These are phyloP conservation scores for Chionodraco myersi DNA, from an alignment of 2,113 vertebrate genomes.

Conservation along the genomic window DNA sequence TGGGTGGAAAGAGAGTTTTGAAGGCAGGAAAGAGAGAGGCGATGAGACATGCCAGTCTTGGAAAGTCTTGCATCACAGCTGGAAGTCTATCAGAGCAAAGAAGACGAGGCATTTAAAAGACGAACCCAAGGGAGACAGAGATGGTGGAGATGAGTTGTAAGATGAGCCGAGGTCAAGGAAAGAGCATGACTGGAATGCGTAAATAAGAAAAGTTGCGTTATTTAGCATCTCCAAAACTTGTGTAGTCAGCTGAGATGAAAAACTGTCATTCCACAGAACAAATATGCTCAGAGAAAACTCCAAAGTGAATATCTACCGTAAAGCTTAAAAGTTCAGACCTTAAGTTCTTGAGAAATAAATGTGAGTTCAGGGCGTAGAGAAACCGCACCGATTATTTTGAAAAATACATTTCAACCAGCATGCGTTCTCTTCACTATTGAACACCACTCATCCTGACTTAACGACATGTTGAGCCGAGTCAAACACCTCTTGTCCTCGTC, in stretches of 20 bases:
- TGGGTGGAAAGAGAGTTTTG: constrained; percentile 45
- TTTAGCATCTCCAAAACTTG: constrained; percentile 25
- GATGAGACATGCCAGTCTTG: constrained; percentile 43
- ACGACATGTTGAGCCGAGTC: constrained; percentile 40
- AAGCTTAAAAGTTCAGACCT: not conserved
- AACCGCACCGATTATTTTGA: not conserved
- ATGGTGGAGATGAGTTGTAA: constrained; percentile 27
- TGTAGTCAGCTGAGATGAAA: constrained; percentile 36
- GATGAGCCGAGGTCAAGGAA: constrained; percentile 50
- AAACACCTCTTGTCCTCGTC: constrained; percentile 50
- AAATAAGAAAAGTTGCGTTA: constrained; percentile 44
- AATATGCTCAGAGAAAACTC: not conserved
- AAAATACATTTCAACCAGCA: not conserved
- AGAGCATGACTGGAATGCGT: constrained; percentile 31
- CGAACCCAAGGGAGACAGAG: constrained; percentile 39
- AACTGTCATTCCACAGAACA: not conserved
- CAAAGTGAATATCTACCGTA: not conserved
- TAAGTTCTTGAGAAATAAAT: constrained; percentile 3
- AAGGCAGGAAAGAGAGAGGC: constrained; percentile 2
- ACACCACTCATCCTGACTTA: constrained; percentile 60
- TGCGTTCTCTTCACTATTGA: constrained; percentile 20
- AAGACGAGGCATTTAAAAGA: constrained; percentile 55
- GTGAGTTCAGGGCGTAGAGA: not conserved
- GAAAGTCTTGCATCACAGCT: constrained; percentile 67
- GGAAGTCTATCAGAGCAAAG: constrained; percentile 57